Conservation (phyloP, 2,113 vertebrate species). For the Fregetta grallaria region DNA sequence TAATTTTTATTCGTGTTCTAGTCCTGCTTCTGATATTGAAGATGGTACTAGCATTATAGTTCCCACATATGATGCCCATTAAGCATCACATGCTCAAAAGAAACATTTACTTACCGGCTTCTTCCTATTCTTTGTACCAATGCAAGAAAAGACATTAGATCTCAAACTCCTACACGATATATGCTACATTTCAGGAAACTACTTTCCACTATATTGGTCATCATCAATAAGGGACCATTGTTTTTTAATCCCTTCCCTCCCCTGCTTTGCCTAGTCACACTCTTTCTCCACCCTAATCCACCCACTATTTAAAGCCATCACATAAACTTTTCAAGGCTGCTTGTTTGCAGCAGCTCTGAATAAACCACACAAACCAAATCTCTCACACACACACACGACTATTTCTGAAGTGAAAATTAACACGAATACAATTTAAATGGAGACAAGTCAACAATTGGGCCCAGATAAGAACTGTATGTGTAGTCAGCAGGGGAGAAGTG, state of each 20-base stretch:
- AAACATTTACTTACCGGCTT: neutral
- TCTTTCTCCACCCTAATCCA: neutral
- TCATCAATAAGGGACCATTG: neutral
- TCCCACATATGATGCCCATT: neutral
- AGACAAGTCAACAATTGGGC: neutral
- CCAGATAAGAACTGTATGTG: neutral
- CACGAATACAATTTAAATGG: neutral
- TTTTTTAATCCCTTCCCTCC: constrained; percentile 25
- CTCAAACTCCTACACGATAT: neutral
- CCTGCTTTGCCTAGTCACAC: neutral
- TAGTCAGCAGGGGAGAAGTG: constrained; percentile 19
- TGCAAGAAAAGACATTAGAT: neutral
- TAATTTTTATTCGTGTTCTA: neutral
- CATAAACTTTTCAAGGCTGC: neutral
- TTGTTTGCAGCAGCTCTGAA: neutral
- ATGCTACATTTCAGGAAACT: neutral
- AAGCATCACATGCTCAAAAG: neutral
- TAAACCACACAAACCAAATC: neutral
- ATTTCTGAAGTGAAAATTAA: constrained; percentile 34
- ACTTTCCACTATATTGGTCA: neutral
- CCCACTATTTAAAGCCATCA: neutral
- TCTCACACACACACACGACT: neutral
- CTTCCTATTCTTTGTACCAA: neutral
- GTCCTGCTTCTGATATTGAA: neutral
- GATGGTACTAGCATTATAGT: neutral